Base-by-base conservation (phyloP, 2,797 vertebrate genomes). In the Enteromius viviparus region DNA sequence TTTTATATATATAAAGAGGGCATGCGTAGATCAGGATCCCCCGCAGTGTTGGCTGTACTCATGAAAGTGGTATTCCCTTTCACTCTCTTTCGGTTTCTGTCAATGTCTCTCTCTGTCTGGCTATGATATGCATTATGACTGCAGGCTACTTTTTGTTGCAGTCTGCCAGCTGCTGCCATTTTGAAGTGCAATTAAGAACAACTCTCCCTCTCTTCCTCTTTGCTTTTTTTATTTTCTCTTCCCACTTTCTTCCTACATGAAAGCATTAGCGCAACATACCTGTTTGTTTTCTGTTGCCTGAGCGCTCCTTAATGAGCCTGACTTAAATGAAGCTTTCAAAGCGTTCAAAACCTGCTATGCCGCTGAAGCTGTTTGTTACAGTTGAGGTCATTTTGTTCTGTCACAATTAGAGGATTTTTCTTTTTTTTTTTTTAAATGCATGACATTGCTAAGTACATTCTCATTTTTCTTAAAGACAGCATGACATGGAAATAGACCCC, bases 101-200 rank as follows among this genome's bases (percentile, higher is more conserved):
- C 86, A 78, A 77, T 88, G 47, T 85, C 64, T 80, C 81, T 37
- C 65, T 76, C 40, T 84, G 70, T 88, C 85, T 80, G 49, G 75
- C 68, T 66, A 66, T 75, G 80, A 85, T 81, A 82, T 76, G 79
- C 85, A 87, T 87, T 85, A 81, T 89, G 90, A 85, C 92, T 92
- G 85, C 89, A 83, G 89, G 90, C 87, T 76, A 81, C 4, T 60
- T 21, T 47, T 60, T 87, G 84, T 86, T 45, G 6, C 64, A 29
- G 23, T 75, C 66, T 90, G 55, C 88, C 87, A 86, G 87, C 87
- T 90, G 83, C 87, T 92, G 90, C 90, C 89, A 88, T 91, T 84
- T 91, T 91, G 84, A 88, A 91, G 89, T 92, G 90, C 91, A 93
- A 92, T 93, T 93, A 89, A 88, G 84, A 87, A 34, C 47, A 66